Evolutionary conservation across 2,113 vertebrate genomes (phyloP), one percentile per base, ranked within the genome.

Genomic region (Mystacornis crossleyi): DNA sequence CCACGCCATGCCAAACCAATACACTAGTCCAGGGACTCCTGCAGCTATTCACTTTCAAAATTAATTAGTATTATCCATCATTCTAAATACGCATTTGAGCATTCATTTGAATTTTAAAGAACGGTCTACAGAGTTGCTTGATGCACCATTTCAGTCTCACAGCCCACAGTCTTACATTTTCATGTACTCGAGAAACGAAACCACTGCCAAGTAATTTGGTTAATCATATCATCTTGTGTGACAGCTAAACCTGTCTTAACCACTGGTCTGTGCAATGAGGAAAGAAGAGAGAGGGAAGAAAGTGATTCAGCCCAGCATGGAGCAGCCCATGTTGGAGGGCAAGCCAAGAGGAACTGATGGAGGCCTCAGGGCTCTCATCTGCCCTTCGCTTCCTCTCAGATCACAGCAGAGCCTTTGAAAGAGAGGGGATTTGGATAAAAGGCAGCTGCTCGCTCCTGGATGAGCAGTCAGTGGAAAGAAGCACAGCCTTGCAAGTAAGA

Each of bases 111-210:
- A 70, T 95, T 82, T 82, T 85, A 58, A 87, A 93, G 19, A 89
- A 69, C 12, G 4, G 77, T 54, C 54, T 87, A 23, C 51, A 48
- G 69, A 50, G 18, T 33, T 72, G 36, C 33, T 94, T 61, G 43
- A 64, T 54, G 42, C 48, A 60, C 45, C 10, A 0, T 67, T 95
- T 81, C 81, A 65, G 33, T 58, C 42, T 73, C 66, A 79, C 25
- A 53, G 60, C 20, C 51, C 81, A 48, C 28, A 61, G 72, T 28
- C 55, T 88, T 84, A 85, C 25, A 53, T 89, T 95, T 96, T 78
- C 75, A 89, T 89, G 91, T 86, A 36, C 40, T 58, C 90, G 74
- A 96, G 93, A 91, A 95, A 91, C 58, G 43, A 93, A 86, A 79
- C 72, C 40, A 53, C 57, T 89, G 89, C 29, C 65, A 77, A 91